phyloP scores from a whole-genome alignment of 2,797 vertebrate genomes.

The Coluber constrictor region DNA sequence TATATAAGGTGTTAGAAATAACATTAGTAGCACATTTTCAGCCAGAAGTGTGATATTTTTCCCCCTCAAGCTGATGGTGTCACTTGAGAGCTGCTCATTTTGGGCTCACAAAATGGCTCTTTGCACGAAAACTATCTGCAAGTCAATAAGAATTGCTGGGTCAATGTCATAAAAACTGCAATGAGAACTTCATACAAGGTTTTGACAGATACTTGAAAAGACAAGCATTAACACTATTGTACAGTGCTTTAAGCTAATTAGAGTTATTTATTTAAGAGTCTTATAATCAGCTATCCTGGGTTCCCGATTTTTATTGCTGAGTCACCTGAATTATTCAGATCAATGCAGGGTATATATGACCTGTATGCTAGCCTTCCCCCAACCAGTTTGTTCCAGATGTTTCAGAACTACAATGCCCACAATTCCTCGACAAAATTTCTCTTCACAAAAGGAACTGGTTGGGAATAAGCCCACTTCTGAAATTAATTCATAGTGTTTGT shows the following conservation, averaged over 20 bases:
- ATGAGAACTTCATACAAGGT: background rate
- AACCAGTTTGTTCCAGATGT: background rate
- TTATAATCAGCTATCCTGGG: background rate
- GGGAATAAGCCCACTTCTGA: background rate
- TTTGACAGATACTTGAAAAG: background rate
- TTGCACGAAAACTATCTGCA: background rate
- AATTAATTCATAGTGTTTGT: background rate
- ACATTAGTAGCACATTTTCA: constrained; percentile 36
- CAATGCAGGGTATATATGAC: background rate
- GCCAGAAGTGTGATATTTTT: constrained; percentile 3
- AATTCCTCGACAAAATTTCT: background rate
- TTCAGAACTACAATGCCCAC: background rate
- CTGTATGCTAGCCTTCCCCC: background rate
- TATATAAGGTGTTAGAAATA: constrained; percentile 26
- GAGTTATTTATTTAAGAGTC: background rate
- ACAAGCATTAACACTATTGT: background rate
- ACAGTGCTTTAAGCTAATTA: background rate
- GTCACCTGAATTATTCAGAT: background rate
- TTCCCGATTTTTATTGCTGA: background rate
- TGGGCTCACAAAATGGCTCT: constrained; percentile 4
- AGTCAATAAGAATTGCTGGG: background rate
- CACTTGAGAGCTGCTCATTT: constrained; percentile 24
- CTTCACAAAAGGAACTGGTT: background rate
- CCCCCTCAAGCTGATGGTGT: background rate
- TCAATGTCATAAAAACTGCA: background rate